Conservation (phyloP, 1,140 invertebrate species). For the Sitophilus oryzae region DNA sequence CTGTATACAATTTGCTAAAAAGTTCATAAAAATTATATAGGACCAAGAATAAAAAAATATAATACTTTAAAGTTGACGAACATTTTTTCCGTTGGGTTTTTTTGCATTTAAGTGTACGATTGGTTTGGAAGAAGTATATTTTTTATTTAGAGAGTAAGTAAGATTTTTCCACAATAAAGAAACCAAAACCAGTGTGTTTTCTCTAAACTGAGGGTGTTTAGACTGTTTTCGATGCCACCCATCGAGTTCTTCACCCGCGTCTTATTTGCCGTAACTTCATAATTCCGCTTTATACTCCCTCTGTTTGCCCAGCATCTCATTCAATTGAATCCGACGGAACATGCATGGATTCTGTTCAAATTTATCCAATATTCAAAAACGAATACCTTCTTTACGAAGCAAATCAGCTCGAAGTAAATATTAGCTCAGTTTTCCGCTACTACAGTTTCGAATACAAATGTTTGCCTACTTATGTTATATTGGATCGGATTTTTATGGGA, state of each 20-base stretch:
- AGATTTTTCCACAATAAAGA: no score
- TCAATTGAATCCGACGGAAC: conserved; percentile 11
- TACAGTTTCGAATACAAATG: conserved; percentile 35
- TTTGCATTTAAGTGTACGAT: no score
- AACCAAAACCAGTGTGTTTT: no score
- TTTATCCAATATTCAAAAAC: conserved; percentile 23
- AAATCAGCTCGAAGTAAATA: conserved; percentile 34
- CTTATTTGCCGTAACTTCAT: conserved; percentile 15
- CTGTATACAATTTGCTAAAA: no score
- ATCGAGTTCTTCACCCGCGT: conserved; percentile 2
- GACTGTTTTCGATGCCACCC: no score
- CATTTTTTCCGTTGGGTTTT: no score
- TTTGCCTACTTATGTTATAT: conserved; percentile 37
- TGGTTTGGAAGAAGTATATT: no score
- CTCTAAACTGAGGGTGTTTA: no score
- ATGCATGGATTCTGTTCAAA: conserved; percentile 13
- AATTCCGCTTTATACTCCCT: conserved; percentile 10
- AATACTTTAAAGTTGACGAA: no score
- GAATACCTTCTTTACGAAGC: conserved; percentile 21
- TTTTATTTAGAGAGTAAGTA: no score
- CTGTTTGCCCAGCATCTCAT: conserved; percentile 12
- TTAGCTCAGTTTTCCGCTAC: conserved; percentile 35
- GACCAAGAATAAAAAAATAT: no score
- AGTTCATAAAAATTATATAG: no score
- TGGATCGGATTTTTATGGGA: conserved; percentile 35